Evolutionary conservation across 2,113 vertebrate species (phyloP).

Genomic region (Corvus hawaiiensis): DNA sequence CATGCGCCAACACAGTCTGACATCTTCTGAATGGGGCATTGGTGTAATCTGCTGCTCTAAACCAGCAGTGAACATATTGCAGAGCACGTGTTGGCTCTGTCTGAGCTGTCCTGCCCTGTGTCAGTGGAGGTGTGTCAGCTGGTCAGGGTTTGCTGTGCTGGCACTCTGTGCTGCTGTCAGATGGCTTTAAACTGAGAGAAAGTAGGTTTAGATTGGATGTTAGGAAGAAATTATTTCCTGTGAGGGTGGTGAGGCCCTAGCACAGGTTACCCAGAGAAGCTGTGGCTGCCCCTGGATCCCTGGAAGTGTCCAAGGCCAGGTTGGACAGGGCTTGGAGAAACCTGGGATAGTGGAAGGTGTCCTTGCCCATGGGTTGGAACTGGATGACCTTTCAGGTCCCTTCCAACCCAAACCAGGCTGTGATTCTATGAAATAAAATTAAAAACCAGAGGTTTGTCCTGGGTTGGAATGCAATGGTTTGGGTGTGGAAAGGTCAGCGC

Average conservation of each 20-base stretch:
- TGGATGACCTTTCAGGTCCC: neutral
- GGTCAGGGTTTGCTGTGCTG: slow-evolving; percentile 12
- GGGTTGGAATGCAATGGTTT: neutral
- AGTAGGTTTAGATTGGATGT: neutral
- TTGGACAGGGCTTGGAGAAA: rapidly evolving
- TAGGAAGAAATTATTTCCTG: neutral
- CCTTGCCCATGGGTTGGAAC: neutral
- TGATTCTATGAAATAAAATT: neutral
- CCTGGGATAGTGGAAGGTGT: neutral
- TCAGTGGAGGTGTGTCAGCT: slow-evolving; percentile 27
- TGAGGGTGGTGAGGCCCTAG: neutral
- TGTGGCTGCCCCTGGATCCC: neutral
- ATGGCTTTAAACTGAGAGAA: neutral
- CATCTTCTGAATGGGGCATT: slow-evolving; percentile 32
- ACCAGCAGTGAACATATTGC: slow-evolving; percentile 32
- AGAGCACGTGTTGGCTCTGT: slow-evolving; percentile 17
- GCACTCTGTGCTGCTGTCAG: neutral
- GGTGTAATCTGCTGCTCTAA: slow-evolving; percentile 22
- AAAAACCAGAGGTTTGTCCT: neutral
- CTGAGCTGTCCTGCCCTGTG: slow-evolving; percentile 42
- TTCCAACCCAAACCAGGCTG: neutral
- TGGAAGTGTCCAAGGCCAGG: neutral
- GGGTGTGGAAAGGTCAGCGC: neutral
- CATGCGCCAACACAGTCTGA: slow-evolving; percentile 23
- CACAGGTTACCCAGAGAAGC: neutral